Conservation (phyloP, 2,113 vertebrate genomes). For the Centrocercus urophasianus region DNA sequence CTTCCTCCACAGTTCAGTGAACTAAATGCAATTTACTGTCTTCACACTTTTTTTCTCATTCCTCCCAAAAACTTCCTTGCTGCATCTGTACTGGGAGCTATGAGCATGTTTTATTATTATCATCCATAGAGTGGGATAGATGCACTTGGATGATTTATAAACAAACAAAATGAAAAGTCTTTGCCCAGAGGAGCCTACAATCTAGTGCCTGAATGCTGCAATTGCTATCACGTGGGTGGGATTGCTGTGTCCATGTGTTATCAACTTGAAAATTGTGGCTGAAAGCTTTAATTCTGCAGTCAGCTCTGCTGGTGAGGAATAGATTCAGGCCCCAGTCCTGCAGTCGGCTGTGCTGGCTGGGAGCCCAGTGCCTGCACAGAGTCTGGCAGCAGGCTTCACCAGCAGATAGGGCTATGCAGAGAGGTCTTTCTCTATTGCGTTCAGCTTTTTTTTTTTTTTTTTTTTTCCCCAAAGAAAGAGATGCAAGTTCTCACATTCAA, state of each 20-base stretch:
- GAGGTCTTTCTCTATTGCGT: not conserved
- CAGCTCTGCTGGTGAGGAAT: slow-evolving; percentile 36
- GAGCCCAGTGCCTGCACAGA: not conserved
- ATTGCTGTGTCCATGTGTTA: slow-evolving; percentile 47
- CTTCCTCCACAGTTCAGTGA: slow-evolving; percentile 56
- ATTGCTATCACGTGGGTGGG: slow-evolving; percentile 14
- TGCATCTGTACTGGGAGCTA: not conserved
- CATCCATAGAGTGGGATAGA: not conserved
- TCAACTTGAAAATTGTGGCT: slow-evolving; percentile 58
- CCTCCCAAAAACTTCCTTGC: not conserved
- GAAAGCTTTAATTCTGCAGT: slow-evolving; percentile 62
- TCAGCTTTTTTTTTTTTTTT: not conserved
- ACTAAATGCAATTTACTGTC: slow-evolving; percentile 37
- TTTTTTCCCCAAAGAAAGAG: not conserved
- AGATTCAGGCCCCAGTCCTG: slow-evolving; percentile 24
- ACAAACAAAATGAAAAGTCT: slow-evolving; percentile 7
- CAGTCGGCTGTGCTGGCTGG: slow-evolving; percentile 23
- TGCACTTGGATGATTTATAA: slow-evolving; percentile 10
- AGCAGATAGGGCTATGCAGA: not conserved
- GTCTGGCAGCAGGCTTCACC: slow-evolving; percentile 20
- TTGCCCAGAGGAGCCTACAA: slow-evolving; percentile 13
- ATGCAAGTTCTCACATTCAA: not conserved
- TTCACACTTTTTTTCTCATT: slow-evolving; percentile 33
- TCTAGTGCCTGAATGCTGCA: not conserved
- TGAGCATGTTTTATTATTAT: slow-evolving; percentile 20